Conservation (phyloP, 2,888 invertebrate species). For the Cheilosia grossa region DNA sequence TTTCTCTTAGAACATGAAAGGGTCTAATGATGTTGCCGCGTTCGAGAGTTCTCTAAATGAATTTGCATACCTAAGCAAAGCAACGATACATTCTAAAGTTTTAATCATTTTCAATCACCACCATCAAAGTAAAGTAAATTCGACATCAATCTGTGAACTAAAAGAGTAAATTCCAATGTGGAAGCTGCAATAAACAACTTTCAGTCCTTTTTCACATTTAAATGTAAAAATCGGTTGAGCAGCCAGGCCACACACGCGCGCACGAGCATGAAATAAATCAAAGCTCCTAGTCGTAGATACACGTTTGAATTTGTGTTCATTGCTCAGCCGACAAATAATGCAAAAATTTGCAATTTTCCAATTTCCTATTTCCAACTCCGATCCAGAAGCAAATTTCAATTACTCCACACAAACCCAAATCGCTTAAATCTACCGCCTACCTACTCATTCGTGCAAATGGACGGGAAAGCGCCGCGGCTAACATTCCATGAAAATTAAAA, state of each 20-base stretch:
- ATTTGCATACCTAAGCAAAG: too few relatives aligned
- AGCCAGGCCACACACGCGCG: neutral
- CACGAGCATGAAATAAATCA: constrained; percentile 1
- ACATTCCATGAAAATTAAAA: constrained; percentile 52
- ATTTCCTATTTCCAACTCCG: constrained; percentile 15
- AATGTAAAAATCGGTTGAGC: neutral
- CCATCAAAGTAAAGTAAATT: too few relatives aligned
- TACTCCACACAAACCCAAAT: constrained; percentile 11
- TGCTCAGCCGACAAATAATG: neutral
- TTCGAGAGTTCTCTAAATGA: too few relatives aligned
- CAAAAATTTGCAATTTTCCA: constrained; percentile 29
- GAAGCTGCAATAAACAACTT: too few relatives aligned
- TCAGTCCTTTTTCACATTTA: too few relatives aligned
- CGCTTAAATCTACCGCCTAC: constrained; percentile 17
- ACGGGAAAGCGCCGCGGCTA: constrained; percentile 6
- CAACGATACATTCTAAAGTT: too few relatives aligned
- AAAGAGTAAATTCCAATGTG: too few relatives aligned
- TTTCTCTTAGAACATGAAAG: too few relatives aligned
- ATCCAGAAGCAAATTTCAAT: constrained; percentile 52
- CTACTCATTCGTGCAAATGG: constrained; percentile 14
- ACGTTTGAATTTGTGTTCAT: neutral
- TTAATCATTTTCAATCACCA: too few relatives aligned
- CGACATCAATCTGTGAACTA: too few relatives aligned
- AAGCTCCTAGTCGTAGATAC: neutral
- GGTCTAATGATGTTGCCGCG: too few relatives aligned